A percentile compares a stretch with the other conserved stretches of the same genome.
These are phyloP conservation scores for Acropternis orthonyx DNA, from an alignment of 2,797 vertebrate genomes.

Conservation along the genomic window DNA sequence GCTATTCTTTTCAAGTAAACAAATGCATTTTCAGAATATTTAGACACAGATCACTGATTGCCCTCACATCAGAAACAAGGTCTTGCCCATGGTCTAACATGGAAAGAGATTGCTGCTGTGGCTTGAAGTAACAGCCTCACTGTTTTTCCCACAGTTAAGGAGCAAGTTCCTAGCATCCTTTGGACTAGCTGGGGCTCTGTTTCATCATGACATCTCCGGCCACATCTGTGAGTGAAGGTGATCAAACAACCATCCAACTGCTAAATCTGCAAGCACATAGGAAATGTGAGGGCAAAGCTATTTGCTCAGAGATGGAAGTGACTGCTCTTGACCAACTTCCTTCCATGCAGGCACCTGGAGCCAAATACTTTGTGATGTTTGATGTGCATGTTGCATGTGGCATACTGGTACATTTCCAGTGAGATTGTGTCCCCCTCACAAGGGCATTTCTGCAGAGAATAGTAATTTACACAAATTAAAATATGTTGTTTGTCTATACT, in stretches of 20 bases:
- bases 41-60: not conserved
- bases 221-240: rapidly evolving
- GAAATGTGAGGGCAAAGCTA: not conserved
- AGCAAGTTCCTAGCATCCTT: not conserved
- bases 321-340: not conserved
- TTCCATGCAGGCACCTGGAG: too few relatives aligned
- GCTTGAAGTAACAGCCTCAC: not conserved
- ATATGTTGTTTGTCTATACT: not conserved
- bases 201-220: rapidly evolving
- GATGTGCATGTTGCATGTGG: rapidly evolving
- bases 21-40: not conserved
- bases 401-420: not conserved
- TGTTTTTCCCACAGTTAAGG: not conserved
- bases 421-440: not conserved
- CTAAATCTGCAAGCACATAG: rapidly evolving
- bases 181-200: not conserved
- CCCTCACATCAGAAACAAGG: not conserved
- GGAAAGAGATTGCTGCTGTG: not conserved
- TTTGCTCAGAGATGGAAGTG: not conserved
- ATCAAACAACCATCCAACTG: not conserved
- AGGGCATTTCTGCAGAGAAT: not conserved
- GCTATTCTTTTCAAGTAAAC: not conserved
- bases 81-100: not conserved
- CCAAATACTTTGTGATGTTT: not conserved
- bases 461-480: not conserved